Base-by-base conservation (phyloP, 2,888 invertebrate species). In the Spisula solida region DNA sequence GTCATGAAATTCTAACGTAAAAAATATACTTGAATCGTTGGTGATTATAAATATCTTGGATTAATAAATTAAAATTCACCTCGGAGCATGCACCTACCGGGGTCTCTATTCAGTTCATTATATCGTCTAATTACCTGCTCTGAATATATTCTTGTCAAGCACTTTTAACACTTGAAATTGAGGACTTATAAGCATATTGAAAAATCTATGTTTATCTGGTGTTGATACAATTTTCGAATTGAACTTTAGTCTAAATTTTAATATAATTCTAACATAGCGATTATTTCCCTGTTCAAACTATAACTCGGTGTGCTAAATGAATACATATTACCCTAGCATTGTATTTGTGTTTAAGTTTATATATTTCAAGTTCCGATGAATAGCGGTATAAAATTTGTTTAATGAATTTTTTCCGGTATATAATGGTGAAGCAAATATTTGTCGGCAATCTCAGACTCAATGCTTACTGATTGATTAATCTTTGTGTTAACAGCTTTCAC, bases 231-330 rank as follows among this genome's bases (percentile, higher is more conserved):
- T 34, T 75, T 75, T 34, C 34, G n/a, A 34, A 34, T 75, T 75
- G 75, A 75, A 75, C 75, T 75, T 18, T 31, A 31, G 75, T 31
- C 75, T 34, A 34, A 31, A 34, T 75, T 75, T 75, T 75, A 34
- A 12, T 31, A 31, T 10, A 75, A 75, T 16, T 75, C 16, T 75
- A 2, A 14, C n/a, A 8, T 14, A 75, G 4, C 25, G 31, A 31
- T 75, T 16, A 75, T 75, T 60, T 34, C 10, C 75, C 18, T 31
- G 75, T 75, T 75, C 31, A 31, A 34, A 31, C 75, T 75, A 34
- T 29, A 31, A 75, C 16, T 75, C 75, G 16, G 75, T 75, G 5
- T 16, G 31, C 31, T 75, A 75, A 75, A 34, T 75, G 31, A 75
- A 34, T 14, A 18, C 0, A 14, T 75, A 75, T 34, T 29, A 31